These are phyloP conservation scores for Cariama cristata DNA, from an alignment of 2,113 vertebrate genomes.

Conservation along the genomic window DNA sequence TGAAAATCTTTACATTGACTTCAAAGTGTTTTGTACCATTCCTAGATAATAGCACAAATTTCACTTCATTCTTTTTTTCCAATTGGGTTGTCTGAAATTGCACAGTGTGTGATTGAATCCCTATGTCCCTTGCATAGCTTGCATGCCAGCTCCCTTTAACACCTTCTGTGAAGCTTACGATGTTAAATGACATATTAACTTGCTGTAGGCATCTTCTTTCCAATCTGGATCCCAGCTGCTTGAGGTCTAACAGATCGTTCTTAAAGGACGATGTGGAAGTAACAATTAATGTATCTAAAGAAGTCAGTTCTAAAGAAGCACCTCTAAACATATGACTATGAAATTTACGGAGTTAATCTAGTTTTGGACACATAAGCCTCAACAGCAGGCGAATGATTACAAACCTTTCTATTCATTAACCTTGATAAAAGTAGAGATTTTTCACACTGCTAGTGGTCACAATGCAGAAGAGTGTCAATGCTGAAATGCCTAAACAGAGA, in stretches of 20 bases:
- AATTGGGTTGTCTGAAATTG: not conserved
- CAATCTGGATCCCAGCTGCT: conserved; percentile 63
- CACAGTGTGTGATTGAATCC: conserved; percentile 42
- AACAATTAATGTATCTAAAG: not conserved
- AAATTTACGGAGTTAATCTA: not conserved
- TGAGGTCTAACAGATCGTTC: not conserved
- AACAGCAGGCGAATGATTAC: not conserved
- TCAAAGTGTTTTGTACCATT: conserved; percentile 31
- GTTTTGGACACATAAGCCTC: not conserved
- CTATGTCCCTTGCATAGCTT: conserved; percentile 15
- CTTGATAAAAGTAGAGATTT: not conserved
- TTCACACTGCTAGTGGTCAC: not conserved
- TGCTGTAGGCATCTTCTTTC: conserved; percentile 36
- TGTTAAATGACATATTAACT: not conserved
- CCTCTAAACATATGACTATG: not conserved
- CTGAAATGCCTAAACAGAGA: not conserved
- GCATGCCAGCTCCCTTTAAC: conserved; percentile 52
- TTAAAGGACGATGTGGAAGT: not conserved
- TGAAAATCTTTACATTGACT: conserved; percentile 39
- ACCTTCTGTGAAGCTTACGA: conserved; percentile 36
- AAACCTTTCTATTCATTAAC: not conserved
- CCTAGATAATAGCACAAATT: conserved; percentile 32
- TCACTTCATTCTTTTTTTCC: conserved; percentile 18
- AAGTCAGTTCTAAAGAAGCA: not conserved
- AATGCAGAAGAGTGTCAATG: not conserved